Percentiles rank a stretch among this genome's conserved stretches.
These are phyloP conservation scores for Ianthella basta DNA, from an alignment of 37 sponge, comb jelly and placozoan genomes.

Conservation along the genomic window DNA sequence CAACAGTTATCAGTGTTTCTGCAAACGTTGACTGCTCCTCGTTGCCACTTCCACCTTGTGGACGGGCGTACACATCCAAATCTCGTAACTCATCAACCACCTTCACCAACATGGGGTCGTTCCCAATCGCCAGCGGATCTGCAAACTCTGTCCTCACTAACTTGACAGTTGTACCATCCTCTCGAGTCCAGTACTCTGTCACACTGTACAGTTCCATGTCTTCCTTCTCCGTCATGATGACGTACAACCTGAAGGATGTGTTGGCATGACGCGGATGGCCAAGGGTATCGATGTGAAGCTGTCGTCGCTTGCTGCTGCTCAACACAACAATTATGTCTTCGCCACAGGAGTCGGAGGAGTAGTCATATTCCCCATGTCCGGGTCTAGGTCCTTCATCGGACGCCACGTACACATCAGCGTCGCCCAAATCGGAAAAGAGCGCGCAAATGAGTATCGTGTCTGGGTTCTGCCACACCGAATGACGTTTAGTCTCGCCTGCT, in stretches of 20 bases:
- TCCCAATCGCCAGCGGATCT: slow-evolving; percentile 9
- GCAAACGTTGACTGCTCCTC: background rate
- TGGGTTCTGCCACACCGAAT: background rate
- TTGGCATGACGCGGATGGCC: background rate
- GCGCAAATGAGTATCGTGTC: background rate
- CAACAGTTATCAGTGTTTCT: background rate
- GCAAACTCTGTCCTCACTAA: background rate
- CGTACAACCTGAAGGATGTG: background rate
- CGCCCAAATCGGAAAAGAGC: background rate
- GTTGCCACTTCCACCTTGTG: no score
- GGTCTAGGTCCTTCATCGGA: background rate
- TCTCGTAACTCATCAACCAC: background rate
- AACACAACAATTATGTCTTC: slow-evolving; percentile 6
- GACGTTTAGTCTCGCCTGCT: background rate
- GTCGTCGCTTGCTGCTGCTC: background rate
- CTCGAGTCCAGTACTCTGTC: background rate
- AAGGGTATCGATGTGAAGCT: background rate
- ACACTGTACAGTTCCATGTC: slow-evolving; percentile 5
- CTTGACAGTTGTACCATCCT: background rate
- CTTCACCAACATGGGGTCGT: background rate
- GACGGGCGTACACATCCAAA: background rate
- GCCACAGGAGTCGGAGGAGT: slow-evolving; percentile 11
- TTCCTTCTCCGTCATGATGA: background rate
- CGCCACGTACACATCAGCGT: slow-evolving; percentile 9
- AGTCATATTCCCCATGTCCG: background rate